A percentile compares a stretch with the other conserved stretches of the same genome.
These are phyloP conservation scores for Corvus moneduloides DNA, from an alignment of 2,113 vertebrate species.

Conservation along the genomic window DNA sequence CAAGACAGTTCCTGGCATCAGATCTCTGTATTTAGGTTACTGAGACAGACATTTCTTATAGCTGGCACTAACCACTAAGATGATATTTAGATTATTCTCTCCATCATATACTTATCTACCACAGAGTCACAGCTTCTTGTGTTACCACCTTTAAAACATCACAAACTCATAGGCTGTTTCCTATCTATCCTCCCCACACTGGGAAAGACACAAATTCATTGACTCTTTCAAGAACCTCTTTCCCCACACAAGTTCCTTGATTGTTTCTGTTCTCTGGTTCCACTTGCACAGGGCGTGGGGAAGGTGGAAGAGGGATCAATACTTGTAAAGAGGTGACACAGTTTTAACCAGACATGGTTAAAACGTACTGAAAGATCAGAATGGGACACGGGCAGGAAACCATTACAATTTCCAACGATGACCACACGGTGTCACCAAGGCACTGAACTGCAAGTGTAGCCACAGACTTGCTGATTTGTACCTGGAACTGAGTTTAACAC, in stretches of 20 bases:
- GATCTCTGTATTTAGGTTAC: not conserved
- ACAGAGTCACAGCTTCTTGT: not conserved
- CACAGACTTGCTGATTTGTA: not conserved
- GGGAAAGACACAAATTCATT: not conserved
- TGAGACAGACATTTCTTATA: not conserved
- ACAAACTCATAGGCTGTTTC: not conserved
- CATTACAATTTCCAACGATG: not conserved
- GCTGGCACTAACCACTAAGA: not conserved
- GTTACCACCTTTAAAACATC: not conserved
- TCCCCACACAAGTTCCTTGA: not conserved
- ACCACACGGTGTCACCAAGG: not conserved
- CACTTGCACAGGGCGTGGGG: fast-evolving
- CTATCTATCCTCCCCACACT: not conserved
- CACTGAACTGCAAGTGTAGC: fast-evolving
- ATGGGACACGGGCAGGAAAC: not conserved
- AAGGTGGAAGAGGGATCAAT: not conserved
- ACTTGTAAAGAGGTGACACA: not conserved
- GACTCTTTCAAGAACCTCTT: not conserved
- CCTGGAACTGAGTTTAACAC: not conserved
- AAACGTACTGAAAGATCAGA: not conserved
- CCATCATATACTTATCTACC: not conserved
- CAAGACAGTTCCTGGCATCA: not conserved
- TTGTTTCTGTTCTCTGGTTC: not conserved
- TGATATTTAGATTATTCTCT: not conserved
- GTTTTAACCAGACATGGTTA: not conserved